Evolutionary conservation across 2,888 invertebrate genomes (phyloP), one percentile per base, ranked within the genome.

Genomic region (Dyspetes luteomarginatus): DNA sequence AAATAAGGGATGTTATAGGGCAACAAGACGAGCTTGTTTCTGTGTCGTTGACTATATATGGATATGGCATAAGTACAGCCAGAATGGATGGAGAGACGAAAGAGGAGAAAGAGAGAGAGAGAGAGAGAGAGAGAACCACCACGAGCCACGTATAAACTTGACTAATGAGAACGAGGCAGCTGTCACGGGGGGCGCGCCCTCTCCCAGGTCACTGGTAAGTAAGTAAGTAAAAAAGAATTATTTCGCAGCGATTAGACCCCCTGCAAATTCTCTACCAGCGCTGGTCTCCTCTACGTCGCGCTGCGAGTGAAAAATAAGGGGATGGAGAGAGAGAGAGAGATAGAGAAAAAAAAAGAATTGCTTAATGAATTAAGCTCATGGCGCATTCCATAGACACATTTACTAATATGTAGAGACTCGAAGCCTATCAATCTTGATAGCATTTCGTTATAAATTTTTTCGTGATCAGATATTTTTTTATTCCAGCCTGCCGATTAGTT

Each of bases 111-210:
- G 41, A 62, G 26, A 43, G 41, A 24, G 26, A 71, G 60, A 19
- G 45, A 50, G 50, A 50, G 43, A 56, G 56, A 68, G 80, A 45
- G 50, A 58, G 58, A 71, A 71, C 69, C 60, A 75, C 82, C 78
- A 62, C 73, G 73, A 79, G 74, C 76, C 52, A 67, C 77, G 80
- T 85, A 85, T 83, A 83, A 86, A 87, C 83, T 84, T 86, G 85
- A 87, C 86, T 87, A 87, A 87, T 87, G 84, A 85, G 85, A 85
- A 85, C 82, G 82, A 81, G 83, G 82, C 84, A 84, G 83, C 83
- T 85, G 82, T 79, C 82, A 86, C 78, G 77, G 81, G 85, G 81
- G 82, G 80, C 78, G 79, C 81, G 83, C 79, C 81, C 78, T 55
- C 77, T 73, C n/a, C n/a, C 72, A 68, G 72, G 75, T 82, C 79